Percentiles rank a stretch among this genome's conserved stretches.
phyloP scores from a whole-genome alignment of 1,140 invertebrate genomes.

The Tetragonula clypearis region DNA sequence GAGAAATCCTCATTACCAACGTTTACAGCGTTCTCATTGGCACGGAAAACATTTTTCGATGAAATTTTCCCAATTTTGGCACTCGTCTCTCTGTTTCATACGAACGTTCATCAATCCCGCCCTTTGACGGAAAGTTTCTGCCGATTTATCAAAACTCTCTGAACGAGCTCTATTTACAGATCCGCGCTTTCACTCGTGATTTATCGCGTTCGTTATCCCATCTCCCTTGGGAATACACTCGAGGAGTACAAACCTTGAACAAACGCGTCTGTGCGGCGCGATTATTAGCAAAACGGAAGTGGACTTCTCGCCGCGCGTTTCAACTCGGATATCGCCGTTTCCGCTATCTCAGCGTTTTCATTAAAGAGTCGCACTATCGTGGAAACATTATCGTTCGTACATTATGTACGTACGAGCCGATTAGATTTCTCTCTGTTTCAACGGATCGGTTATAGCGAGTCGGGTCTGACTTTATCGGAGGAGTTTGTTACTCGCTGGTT shows the following conservation, averaged over 20 bases:
- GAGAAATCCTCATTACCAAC: too few species aligned
- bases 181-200: slow-evolving; percentile 3
- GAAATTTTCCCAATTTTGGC: too few species aligned
- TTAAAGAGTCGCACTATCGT: slow-evolving; percentile 4
- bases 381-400: slow-evolving; percentile 42
- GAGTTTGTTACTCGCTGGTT: neutral
- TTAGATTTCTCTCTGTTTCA: slow-evolving; percentile 22
- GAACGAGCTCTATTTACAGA: slow-evolving; percentile 35
- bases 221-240: neutral
- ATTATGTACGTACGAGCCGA: slow-evolving; percentile 28
- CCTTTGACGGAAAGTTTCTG: neutral
- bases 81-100: too few species aligned
- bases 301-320: slow-evolving; percentile 17
- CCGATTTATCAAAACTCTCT: slow-evolving; percentile 29
- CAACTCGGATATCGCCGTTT: slow-evolving; percentile 19
- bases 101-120: too few species aligned
- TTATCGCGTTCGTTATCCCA: slow-evolving; percentile 38
- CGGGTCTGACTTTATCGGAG: neutral
- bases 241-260: neutral
- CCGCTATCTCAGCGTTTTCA: slow-evolving; percentile 51
- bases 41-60: too few species aligned
- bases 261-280: neutral
- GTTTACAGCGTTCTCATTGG: too few species aligned
- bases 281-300: slow-evolving; percentile 25
- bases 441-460: neutral